Percentiles rank a stretch among this genome's conserved stretches.
Conservation (phyloP, 2,797 vertebrate species). For the Gastrophryne carolinensis region DNA sequence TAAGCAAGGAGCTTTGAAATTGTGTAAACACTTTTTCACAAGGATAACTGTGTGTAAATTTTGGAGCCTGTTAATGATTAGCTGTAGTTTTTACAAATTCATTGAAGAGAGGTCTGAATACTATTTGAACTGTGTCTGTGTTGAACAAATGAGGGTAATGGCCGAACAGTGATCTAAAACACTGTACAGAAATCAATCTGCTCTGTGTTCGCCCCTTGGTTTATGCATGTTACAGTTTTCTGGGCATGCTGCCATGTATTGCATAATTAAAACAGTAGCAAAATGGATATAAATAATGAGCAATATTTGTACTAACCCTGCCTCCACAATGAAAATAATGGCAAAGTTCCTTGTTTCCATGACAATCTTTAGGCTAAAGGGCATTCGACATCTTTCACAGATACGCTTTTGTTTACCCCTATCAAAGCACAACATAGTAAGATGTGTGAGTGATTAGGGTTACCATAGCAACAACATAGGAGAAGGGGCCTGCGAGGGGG, state of each 20-base stretch:
- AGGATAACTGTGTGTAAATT: too few relatives aligned
- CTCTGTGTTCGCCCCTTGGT: too few relatives aligned
- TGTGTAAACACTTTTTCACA: too few relatives aligned
- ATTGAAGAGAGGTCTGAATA: too few relatives aligned
- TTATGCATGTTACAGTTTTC: neutral
- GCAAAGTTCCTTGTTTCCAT: conserved; percentile 7
- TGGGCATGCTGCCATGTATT: neutral
- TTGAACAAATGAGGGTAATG: too few relatives aligned
- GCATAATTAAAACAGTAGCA: neutral
- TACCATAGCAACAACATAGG: conserved; percentile 17
- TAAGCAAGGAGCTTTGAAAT: too few relatives aligned
- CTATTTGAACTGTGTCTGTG: too few relatives aligned
- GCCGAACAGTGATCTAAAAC: too few relatives aligned
- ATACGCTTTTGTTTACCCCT: conserved; percentile 1
- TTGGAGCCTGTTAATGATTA: too few relatives aligned
- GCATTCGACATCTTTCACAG: neutral
- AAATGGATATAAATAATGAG: neutral
- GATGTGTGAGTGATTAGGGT: conserved; percentile 19
- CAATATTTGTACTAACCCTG: neutral
- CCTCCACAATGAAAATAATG: neutral
- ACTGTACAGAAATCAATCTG: too few relatives aligned
- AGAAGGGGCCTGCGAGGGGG: neutral
- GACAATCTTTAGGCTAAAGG: neutral
- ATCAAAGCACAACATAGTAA: neutral
- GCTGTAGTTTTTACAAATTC: too few relatives aligned